Conservation (phyloP, 2,888 invertebrate species). For the Hanleya hanleyi region DNA sequence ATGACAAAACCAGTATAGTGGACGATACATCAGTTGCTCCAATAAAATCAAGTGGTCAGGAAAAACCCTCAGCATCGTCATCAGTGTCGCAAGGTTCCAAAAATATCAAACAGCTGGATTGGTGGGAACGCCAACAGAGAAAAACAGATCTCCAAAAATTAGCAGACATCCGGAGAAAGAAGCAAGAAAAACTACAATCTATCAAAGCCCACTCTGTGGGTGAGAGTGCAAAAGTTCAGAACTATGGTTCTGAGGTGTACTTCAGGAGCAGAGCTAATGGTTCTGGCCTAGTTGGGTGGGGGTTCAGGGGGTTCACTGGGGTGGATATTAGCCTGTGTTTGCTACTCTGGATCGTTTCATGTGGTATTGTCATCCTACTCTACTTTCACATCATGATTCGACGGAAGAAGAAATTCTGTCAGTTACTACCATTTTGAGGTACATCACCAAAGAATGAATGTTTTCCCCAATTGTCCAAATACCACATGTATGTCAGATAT, state of each 20-base stretch:
- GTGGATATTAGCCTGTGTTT: conserved; percentile 68
- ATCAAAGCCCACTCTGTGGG: too few species aligned
- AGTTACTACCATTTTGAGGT: not conserved
- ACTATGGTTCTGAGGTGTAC: not conserved
- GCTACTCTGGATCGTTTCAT: conserved; percentile 62
- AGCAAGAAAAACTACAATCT: conserved; percentile 28
- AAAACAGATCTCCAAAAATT: conserved; percentile 54
- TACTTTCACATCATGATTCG: conserved; percentile 62
- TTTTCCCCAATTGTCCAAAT: too few species aligned
- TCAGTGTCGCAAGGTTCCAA: not conserved
- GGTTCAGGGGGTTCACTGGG: conserved; percentile 40
- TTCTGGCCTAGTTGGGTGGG: not conserved
- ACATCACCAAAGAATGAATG: too few species aligned
- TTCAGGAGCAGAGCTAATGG: not conserved
- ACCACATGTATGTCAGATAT: too few species aligned
- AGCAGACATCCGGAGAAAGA: conserved; percentile 37
- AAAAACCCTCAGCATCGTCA: not conserved
- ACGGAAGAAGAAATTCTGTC: not conserved
- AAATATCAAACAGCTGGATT: conserved; percentile 45
- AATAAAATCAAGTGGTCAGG: not conserved
- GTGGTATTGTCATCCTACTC: conserved; percentile 53
- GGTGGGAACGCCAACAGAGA: conserved; percentile 61
- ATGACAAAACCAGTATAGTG: conserved; percentile 48
- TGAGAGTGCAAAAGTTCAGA: not conserved
- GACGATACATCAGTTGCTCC: not conserved